Evolutionary conservation across 2,113 vertebrate genomes (phyloP).

Genomic region (Entomyzon cyanotis): DNA sequence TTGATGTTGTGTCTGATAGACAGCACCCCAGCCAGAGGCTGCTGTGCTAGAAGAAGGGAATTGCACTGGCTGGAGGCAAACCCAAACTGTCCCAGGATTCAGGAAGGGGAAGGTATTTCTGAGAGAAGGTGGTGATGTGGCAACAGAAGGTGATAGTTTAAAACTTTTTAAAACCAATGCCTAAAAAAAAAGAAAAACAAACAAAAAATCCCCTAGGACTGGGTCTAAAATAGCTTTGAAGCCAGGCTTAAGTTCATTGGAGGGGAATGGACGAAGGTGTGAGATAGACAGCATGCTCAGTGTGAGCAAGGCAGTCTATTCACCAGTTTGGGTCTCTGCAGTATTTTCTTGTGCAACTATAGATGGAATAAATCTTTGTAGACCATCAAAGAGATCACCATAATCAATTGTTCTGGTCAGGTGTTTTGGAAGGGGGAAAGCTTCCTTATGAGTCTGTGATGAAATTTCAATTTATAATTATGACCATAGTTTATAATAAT

Average conservation of each 20-base stretch:
- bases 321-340: background rate
- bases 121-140: background rate
- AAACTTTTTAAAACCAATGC: background rate
- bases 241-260: background rate
- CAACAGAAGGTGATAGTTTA: background rate
- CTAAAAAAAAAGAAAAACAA: background rate
- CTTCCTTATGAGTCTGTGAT: background rate
- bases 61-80: background rate
- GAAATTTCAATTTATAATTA: slow-evolving; percentile 6
- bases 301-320: background rate
- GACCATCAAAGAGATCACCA: background rate
- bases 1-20: background rate
- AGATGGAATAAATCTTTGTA: background rate
- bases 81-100: background rate
- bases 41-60: background rate
- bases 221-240: background rate
- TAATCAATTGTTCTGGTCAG: background rate
- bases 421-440: background rate
- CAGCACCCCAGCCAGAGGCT: background rate
- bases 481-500: slow-evolving; percentile 50
- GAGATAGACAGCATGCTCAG: background rate
- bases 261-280: background rate
- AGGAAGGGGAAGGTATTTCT: background rate
- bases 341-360: background rate
- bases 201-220: no score